Evolutionary conservation across 2,888 invertebrate species (phyloP), one percentile per base, ranked within the genome.

Genomic region (Arctia plantaginis): DNA sequence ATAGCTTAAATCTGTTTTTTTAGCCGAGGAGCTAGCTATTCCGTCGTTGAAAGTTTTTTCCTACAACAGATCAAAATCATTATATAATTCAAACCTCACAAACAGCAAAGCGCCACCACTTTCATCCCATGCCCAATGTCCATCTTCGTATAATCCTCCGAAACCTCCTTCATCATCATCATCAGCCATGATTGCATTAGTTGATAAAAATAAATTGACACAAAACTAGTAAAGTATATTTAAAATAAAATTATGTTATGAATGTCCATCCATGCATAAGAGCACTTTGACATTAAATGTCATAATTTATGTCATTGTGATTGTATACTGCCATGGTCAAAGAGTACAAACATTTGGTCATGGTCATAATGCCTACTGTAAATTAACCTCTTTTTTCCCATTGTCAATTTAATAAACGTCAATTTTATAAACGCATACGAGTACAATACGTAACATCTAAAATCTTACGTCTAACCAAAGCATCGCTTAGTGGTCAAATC

Each of bases 111-210:
- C 86, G 55, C 87, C 84, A 3, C 78, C 74, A 27, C 71, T 69
- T 1, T 96, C 94, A 80, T 96, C 94, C 96, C 96, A 96, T 4
- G 83, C 85, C 96, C 96, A 96, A 81, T 95, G 95, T 0, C 96
- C 96, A 79, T 94, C 87, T 79, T 95, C 95, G 75, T 92, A 95
- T 70, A 93, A 69, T 7, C 95, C 95, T 41, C 92, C 92, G 74
- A 93, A 93, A 0, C 78, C 88, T 47, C 89, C 91, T 78, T 94
- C 94, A 0, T 94, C 94, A 0, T 95, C 95, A 18, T 95, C 95
- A 44, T 93, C 94, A 7, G 89, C 91, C 93, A 93, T 93, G 35
- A 18, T 6, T 59, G 18, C 27, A 35, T 39, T 59, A 69, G 35
- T 59, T 39, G 23, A 59, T 18, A 59, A 39, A 69, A 69, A 69